These are phyloP conservation scores for Dermatemys mawii DNA, from an alignment of 2,113 vertebrate species.

Conservation along the genomic window DNA sequence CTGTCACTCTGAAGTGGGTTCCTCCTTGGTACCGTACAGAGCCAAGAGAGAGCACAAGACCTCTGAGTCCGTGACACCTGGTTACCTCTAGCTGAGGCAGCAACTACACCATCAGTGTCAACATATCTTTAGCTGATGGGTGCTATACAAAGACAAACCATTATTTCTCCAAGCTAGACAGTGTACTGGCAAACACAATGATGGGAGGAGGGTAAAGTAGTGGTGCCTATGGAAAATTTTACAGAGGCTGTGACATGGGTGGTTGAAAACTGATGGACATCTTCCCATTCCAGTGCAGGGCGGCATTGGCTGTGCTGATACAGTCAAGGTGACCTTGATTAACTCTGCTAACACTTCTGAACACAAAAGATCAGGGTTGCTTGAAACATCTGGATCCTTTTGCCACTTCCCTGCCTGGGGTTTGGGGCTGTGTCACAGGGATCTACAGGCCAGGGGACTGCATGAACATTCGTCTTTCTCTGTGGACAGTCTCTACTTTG, in stretches of 20 bases:
- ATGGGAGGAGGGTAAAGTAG: neutral
- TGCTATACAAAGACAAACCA: neutral
- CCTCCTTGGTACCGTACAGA: too few relatives aligned
- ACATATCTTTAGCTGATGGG: neutral
- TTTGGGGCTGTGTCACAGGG: neutral
- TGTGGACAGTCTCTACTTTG: neutral
- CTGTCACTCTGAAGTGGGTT: too few relatives aligned
- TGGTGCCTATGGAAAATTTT: neutral
- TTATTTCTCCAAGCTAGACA: too few relatives aligned
- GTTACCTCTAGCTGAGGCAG: too few relatives aligned
- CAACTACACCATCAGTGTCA: neutral
- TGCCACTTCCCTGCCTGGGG: neutral
- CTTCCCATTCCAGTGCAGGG: neutral
- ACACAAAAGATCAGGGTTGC: too few relatives aligned
- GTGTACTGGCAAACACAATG: neutral
- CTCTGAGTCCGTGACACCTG: too few relatives aligned
- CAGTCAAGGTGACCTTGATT: too few relatives aligned
- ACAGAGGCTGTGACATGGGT: neutral
- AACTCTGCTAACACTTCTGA: too few relatives aligned
- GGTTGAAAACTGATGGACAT: neutral
- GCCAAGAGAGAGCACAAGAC: too few relatives aligned
- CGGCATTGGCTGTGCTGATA: too few relatives aligned
- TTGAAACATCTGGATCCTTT: neutral
- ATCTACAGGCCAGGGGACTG: neutral
- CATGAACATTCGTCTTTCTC: neutral